phyloP scores from a whole-genome alignment of 2,888 invertebrate species.

The Lamproptera curius region DNA sequence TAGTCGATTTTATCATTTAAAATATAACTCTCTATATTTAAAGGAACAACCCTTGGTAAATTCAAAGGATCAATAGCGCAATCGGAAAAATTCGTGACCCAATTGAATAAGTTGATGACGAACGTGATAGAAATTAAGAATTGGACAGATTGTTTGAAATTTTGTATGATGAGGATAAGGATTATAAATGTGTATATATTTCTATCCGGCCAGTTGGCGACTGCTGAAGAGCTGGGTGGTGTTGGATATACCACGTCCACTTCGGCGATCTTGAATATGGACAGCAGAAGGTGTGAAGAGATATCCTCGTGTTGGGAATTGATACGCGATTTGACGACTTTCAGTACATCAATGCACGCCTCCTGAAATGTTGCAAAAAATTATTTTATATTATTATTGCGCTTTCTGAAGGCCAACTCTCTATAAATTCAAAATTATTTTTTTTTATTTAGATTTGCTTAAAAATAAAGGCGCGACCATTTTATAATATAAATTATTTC shows the following conservation, averaged over 20 bases:
- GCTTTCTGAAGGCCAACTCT: no score
- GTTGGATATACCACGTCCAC: slow-evolving; percentile 90
- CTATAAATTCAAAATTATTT: no score
- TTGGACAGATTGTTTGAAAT: slow-evolving; percentile 39
- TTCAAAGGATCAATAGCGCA: slow-evolving; percentile 29
- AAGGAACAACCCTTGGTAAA: slow-evolving; percentile 49
- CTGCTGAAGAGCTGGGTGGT: slow-evolving; percentile 76
- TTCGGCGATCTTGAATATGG: slow-evolving; percentile 95
- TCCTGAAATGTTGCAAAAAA: slow-evolving; percentile 80
- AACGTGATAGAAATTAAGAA: slow-evolving; percentile 32
- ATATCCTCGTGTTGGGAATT: slow-evolving; percentile 91
- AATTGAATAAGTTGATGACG: slow-evolving; percentile 54
- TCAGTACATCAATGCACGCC: slow-evolving; percentile 89
- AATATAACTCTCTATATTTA: slow-evolving; percentile 56
- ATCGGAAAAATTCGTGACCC: slow-evolving; percentile 59
- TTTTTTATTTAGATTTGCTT: no score
- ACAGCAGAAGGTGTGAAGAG: slow-evolving; percentile 90
- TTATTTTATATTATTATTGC: no score
- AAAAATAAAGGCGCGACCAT: no score
- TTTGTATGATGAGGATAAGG: slow-evolving; percentile 48
- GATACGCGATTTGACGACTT: slow-evolving; percentile 89
- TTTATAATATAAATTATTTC: no score
- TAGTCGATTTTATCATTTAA: slow-evolving; percentile 45
- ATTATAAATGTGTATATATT: slow-evolving; percentile 50
- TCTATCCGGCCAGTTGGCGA: slow-evolving; percentile 43